Base-by-base conservation (phyloP, 2,797 vertebrate genomes). In the Silurus aristotelis region DNA sequence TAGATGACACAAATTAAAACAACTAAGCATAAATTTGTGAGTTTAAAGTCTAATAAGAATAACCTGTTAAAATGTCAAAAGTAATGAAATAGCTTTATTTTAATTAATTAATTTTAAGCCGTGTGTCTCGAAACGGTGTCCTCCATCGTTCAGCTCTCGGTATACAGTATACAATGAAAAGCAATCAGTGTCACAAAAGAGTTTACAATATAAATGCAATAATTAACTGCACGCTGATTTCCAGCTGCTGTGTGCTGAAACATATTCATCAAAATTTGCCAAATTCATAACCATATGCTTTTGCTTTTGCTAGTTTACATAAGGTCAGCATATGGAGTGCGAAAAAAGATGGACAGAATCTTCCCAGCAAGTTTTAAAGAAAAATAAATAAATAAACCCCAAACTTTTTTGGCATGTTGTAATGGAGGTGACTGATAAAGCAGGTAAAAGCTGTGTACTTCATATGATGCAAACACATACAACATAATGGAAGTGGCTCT, bases 281-380 rank as follows among this genome's bases (percentile, higher is more conserved):
- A 85, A 83, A 87, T 83, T 87, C 83, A 83, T 72, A 83, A 76
- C 77, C 90, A 89, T 90, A 89, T 91, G 90, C 73, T 90, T 31
- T 22, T 61, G 66, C n/a, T 55, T 58, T 83, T 27, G 25, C 48
- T 27, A 83, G 80, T 81, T 78, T 88, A 81, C 86, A 87, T 73
- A 14, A 83, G 84, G 87, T 87, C 83, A 87, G 71, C 88, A 89
- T 89, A 89, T 86, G 85, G 84, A 83, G 48, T 22, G 71, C 56
- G 81, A 82, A 76, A 78, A 68, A 13, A 71, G 25, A 27, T n/a
- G 60, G 61, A 25, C 27, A 58, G 70, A 88, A 85, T 61, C 61
- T 84, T 86, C 6, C 76, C 70, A 38, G 27, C 25, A 76, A 80
- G 79, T 85, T 83, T 60, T 68, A 84, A 90, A 77, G 80, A 86